A percentile compares a stretch with the other conserved stretches of the same genome.
These are phyloP conservation scores for Apocheima hispidaria DNA, from an alignment of 2,888 invertebrate species.

Conservation along the genomic window DNA sequence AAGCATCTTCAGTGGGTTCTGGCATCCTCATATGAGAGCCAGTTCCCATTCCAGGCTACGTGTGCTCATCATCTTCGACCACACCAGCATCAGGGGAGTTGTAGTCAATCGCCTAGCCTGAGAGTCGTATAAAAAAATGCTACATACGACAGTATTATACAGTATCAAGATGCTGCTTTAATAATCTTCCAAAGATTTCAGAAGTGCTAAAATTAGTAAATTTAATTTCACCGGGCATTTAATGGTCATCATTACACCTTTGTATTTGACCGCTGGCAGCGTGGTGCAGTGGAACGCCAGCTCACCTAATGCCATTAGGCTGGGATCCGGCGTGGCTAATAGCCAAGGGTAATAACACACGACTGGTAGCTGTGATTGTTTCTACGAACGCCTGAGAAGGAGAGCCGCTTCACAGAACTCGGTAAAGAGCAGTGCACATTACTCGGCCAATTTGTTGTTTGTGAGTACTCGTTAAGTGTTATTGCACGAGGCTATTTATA, in stretches of 20 bases:
- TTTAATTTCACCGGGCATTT: no score
- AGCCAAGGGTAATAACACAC: constrained; percentile 50
- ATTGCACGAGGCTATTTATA: background rate
- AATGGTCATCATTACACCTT: background rate
- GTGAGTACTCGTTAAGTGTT: background rate
- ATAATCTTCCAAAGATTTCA: no score
- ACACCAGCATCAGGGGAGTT: no score
- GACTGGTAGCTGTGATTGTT: constrained; percentile 57
- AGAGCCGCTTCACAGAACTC: constrained; percentile 46
- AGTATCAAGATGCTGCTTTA: no score
- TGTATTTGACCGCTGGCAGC: background rate
- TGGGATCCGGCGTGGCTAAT: constrained; percentile 51
- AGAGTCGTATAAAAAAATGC: no score
- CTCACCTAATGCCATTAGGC: constrained; percentile 22
- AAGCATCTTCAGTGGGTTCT: no score
- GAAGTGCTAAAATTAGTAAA: no score
- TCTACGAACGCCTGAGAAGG: constrained; percentile 52
- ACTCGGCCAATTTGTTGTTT: constrained; percentile 22
- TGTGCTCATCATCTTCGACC: no score
- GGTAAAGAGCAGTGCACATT: constrained; percentile 43
- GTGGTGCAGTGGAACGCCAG: background rate
- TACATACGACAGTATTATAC: no score
- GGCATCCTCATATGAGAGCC: no score
- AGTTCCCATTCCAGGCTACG: no score
- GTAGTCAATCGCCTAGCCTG: no score